Conservation (phyloP, 92 coral and sea anemone species). For the Porites evermanni region DNA sequence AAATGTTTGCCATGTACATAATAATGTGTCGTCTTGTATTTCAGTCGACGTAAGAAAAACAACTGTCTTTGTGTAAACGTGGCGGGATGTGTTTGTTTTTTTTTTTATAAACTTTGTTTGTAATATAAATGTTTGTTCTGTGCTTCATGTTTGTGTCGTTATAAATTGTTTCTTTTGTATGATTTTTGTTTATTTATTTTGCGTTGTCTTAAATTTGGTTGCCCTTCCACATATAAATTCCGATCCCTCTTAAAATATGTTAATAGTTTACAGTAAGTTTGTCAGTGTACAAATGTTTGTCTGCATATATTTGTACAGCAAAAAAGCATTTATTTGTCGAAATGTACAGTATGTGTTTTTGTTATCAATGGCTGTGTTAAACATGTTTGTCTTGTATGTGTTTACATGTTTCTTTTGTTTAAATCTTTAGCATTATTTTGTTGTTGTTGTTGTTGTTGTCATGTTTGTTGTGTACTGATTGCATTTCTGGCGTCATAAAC, state of each 20-base stretch:
- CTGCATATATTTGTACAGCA: background rate
- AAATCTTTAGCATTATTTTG: background rate
- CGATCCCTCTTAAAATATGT: background rate
- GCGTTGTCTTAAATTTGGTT: background rate
- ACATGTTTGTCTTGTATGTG: background rate
- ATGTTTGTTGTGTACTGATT: background rate
- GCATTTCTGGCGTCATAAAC: background rate
- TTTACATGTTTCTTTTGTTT: background rate
- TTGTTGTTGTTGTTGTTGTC: background rate
- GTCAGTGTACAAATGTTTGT: background rate
- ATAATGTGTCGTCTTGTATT: too few species aligned
- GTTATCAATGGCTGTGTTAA: background rate
- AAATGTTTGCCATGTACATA: background rate
- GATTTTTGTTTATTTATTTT: slow-evolving; percentile 1
- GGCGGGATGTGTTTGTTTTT: background rate
- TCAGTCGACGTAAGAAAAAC: too few species aligned
- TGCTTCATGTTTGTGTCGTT: background rate
- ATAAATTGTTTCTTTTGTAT: background rate
- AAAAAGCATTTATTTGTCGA: background rate
- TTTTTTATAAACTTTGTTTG: too few species aligned
- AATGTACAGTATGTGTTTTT: background rate
- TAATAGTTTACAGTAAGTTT: background rate
- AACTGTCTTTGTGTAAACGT: too few species aligned
- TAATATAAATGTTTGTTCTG: background rate
- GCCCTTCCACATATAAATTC: background rate